Evolutionary conservation across 2,797 vertebrate genomes (phyloP).

Genomic region (Dendrocincla fuliginosa): DNA sequence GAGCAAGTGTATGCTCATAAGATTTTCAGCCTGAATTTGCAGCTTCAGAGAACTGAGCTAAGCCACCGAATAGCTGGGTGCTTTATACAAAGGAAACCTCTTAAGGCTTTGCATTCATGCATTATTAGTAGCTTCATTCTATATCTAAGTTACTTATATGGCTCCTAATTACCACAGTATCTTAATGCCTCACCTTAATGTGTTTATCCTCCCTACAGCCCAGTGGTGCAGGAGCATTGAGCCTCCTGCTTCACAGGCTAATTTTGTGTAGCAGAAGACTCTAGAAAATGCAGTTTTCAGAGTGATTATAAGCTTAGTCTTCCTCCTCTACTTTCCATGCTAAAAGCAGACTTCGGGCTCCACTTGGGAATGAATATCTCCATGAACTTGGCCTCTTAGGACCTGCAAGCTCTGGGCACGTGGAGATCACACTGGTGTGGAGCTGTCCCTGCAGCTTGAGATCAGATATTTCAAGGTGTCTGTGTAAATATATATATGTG

Average conservation of each 20-base stretch:
- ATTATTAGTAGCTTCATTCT: conserved; percentile 65
- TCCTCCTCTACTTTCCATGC: background rate
- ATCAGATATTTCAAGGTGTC: background rate
- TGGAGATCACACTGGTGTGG: background rate
- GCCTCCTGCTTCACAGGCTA: background rate
- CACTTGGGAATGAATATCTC: background rate
- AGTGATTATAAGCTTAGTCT: background rate
- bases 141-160: conserved; percentile 53
- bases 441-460: background rate
- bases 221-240: background rate
- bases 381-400: background rate
- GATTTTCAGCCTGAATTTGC: conserved; percentile 49
- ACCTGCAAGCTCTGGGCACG: background rate
- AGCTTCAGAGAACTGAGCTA: conserved; percentile 48
- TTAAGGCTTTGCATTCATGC: conserved; percentile 67
- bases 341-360: background rate
- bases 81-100: conserved; percentile 52
- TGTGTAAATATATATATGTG: accelerated
- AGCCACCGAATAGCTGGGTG: conserved; percentile 12
- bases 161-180: conserved; percentile 50
- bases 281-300: background rate
- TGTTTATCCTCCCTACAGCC: conserved; percentile 31
- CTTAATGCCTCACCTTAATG: conserved; percentile 49
- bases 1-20: background rate
- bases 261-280: background rate